These are phyloP conservation scores for Tachypleus tridentatus DNA, from an alignment of 1,140 invertebrate species.

Conservation along the genomic window DNA sequence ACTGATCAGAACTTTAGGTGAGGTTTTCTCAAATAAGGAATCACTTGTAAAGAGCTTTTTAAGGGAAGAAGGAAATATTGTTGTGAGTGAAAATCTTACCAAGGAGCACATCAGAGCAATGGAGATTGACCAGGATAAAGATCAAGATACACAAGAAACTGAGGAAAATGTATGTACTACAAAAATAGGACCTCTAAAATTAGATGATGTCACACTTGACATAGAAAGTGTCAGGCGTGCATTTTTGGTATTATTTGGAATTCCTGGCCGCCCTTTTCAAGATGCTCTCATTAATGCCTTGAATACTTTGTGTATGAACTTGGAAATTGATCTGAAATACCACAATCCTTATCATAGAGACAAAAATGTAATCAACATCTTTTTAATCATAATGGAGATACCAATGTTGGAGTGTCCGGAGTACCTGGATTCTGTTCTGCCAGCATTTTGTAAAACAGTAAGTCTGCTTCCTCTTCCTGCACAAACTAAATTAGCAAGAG, in stretches of 20 bases:
- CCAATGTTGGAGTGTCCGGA: slow-evolving; percentile 63
- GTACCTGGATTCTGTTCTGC: slow-evolving; percentile 67
- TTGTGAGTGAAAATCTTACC: slow-evolving; percentile 40
- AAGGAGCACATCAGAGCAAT: slow-evolving; percentile 52
- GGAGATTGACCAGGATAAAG: slow-evolving; percentile 70
- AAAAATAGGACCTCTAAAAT: slow-evolving; percentile 3
- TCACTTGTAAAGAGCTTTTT: slow-evolving; percentile 55
- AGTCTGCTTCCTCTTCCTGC: slow-evolving; percentile 53
- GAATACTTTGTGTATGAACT: slow-evolving; percentile 52
- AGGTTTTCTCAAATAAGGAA: slow-evolving; percentile 57
- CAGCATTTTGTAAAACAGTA: slow-evolving; percentile 64
- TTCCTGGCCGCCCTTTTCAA: slow-evolving; percentile 46
- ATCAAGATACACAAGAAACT: slow-evolving; percentile 51
- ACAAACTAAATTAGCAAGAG: slow-evolving; percentile 63
- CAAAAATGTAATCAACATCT: slow-evolving; percentile 52
- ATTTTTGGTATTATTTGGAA: slow-evolving; percentile 44
- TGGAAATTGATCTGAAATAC: slow-evolving; percentile 59
- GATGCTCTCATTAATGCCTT: slow-evolving; percentile 65
- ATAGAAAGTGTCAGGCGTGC: slow-evolving; percentile 45
- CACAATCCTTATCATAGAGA: slow-evolving; percentile 38
- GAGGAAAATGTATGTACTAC: no score
- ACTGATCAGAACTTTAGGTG: slow-evolving; percentile 52
- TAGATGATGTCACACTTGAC: slow-evolving; percentile 32
- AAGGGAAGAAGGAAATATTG: slow-evolving; percentile 26
- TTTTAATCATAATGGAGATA: slow-evolving; percentile 79